Base-by-base conservation (phyloP, 2,888 invertebrate genomes). In the Abrostola tripartita region DNA sequence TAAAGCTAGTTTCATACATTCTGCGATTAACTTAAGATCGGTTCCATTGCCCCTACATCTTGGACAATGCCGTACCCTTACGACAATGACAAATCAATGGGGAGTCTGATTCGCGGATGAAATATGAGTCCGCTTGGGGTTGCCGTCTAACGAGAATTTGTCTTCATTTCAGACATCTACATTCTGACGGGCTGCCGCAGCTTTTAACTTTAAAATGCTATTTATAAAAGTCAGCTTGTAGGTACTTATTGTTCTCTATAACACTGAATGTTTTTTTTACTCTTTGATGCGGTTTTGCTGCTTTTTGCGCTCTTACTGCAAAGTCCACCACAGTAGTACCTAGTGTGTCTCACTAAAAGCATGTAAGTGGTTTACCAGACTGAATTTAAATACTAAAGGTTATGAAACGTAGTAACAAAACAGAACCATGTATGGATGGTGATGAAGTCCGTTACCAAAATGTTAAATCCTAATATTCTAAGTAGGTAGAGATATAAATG, bases 21-120 rank as follows among this genome's bases (percentile, higher is more conserved):
- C 24, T 24, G 1, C 24, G 24, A 35, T 11, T 36, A 12, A 6
- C 0, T 35, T 0, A 12, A 14, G 36, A 49, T 37, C 54, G 42
- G 12, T 62, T 77, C 56, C 37, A 44, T 41, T 2, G 0, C 4
- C 5, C 2, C 5, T 9, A 56, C n/a, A 49, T 71, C 56, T 37
- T 9, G 44, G 61, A n/a, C 5, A 14, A 9, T 4, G n/a, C 14
- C 61, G 42, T 62, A 62, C 53, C 56, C 56, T 55, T 63, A 61
- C 72, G 74, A 79, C 77, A 74, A 72, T 79, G 81, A 74, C 77
- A 81, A 79, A 79, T 79, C 81, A 79, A 79, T 79, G 69, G 64
- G 47, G 67, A 79, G 74, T 71, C 74, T 68, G 72, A 69, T 76
- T 72, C 53, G 51, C 55, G 67, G 49, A 74, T 81, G 81, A 81